Evolutionary conservation across 2,113 vertebrate genomes (phyloP).

Genomic region (Indicator maculatus): DNA sequence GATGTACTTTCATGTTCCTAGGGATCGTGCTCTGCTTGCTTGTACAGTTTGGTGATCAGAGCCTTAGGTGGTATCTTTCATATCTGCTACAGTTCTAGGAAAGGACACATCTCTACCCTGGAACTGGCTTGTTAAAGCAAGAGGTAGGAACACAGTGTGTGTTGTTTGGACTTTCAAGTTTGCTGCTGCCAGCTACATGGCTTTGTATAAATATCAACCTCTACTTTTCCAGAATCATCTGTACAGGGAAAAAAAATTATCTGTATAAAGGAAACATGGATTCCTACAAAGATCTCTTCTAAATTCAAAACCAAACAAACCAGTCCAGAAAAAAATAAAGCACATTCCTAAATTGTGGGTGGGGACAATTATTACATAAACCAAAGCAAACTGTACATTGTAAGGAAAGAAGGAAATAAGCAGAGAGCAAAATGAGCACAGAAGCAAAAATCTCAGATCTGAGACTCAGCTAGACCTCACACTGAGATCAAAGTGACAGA

Average conservation of each 20-base stretch:
- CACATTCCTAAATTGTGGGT: neutral
- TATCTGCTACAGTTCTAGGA: neutral
- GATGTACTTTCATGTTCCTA: neutral
- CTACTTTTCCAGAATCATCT: neutral
- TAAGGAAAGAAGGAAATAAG: neutral
- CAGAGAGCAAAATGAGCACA: neutral
- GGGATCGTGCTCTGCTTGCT: neutral
- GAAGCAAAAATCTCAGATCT: neutral
- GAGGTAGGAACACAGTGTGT: neutral
- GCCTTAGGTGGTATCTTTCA: neutral
- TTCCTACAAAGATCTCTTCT: neutral
- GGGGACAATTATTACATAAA: neutral
- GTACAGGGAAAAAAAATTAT: neutral
- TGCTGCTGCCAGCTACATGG: neutral
- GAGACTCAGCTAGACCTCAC: neutral
- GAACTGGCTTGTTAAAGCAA: neutral
- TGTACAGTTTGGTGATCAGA: neutral
- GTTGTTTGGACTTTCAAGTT: neutral
- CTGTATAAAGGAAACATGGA: neutral
- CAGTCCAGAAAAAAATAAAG: neutral
- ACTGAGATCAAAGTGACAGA: constrained; percentile 6
- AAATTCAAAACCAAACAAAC: too few relatives aligned
- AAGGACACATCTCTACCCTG: neutral
- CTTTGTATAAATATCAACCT: neutral
- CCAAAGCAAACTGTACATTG: neutral